phyloP scores from a whole-genome alignment of 1,140 invertebrate genomes.

The Microplitis mediator region DNA sequence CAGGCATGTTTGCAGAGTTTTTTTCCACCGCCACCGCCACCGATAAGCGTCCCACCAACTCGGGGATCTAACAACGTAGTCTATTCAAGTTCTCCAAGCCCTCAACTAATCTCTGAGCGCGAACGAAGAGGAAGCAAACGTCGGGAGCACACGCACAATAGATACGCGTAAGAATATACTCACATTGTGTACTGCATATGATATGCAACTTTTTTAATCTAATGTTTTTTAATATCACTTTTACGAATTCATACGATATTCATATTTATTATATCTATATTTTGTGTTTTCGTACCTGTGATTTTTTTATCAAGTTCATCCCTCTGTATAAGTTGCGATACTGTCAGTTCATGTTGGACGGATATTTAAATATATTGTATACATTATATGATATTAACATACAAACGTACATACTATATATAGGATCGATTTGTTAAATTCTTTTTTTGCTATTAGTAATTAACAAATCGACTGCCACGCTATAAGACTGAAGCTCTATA shows the following conservation, averaged over 20 bases:
- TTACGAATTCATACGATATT: not conserved
- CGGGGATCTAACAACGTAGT: constrained; percentile 58
- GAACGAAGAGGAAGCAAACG: constrained; percentile 58
- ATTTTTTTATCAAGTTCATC: not conserved
- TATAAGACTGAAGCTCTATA: constrained; percentile 30
- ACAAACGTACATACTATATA: too few relatives aligned
- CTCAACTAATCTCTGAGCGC: constrained; percentile 55
- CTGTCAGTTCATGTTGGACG: constrained; percentile 15
- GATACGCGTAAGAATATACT: constrained; percentile 50
- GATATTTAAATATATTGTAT: constrained; percentile 4
- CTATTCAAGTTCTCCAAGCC: constrained; percentile 60
- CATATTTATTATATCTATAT: not conserved
- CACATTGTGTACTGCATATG: not conserved
- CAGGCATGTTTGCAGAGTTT: constrained; percentile 63
- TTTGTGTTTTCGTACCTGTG: not conserved
- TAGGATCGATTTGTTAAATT: not conserved
- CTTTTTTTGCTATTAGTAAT: not conserved
- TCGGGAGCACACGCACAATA: constrained; percentile 57
- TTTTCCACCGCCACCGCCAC: constrained; percentile 60
- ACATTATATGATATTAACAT: not conserved
- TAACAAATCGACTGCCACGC: constrained; percentile 23
- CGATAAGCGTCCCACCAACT: constrained; percentile 55
- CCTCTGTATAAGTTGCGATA: not conserved
- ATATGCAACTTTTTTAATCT: not conserved
- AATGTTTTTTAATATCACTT: not conserved